A percentile compares a stretch with the other conserved stretches of the same genome.
These are phyloP conservation scores for Nemotelus nigrinus DNA, from an alignment of 2,888 invertebrate genomes.

Conservation along the genomic window DNA sequence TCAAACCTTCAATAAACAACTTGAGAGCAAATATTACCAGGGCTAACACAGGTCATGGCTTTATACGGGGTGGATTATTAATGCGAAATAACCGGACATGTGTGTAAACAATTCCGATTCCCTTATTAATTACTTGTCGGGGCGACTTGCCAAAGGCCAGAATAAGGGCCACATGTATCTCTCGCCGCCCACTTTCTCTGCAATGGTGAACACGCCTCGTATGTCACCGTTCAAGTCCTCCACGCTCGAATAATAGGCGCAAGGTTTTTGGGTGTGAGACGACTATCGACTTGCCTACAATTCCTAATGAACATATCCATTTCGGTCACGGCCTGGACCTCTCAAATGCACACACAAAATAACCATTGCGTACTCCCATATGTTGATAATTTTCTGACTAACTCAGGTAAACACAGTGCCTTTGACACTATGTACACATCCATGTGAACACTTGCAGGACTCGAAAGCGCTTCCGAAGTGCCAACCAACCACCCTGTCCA, in stretches of 20 bases:
- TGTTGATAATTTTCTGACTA: conserved; percentile 55
- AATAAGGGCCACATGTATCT: conserved; percentile 43
- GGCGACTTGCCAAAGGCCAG: conserved; percentile 55
- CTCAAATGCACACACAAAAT: conserved; percentile 43
- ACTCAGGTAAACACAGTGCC: conserved; percentile 53
- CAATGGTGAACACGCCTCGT: neutral
- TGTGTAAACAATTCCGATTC: conserved; percentile 56
- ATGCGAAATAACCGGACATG: conserved; percentile 56
- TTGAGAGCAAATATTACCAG: conserved; percentile 45
- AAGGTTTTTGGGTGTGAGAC: neutral
- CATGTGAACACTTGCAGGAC: conserved; percentile 36
- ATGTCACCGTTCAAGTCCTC: neutral
- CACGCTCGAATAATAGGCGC: neutral
- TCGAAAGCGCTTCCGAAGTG: conserved; percentile 31
- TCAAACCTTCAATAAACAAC: conserved; percentile 47
- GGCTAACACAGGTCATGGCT: conserved; percentile 45
- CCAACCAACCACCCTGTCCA: conserved; percentile 39
- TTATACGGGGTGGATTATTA: conserved; percentile 54
- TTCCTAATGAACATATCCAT: conserved; percentile 28
- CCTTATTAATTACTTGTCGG: conserved; percentile 58
- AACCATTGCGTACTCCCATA: conserved; percentile 47
- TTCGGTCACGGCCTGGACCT: conserved; percentile 47
- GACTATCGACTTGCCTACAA: conserved; percentile 32
- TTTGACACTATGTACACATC: conserved; percentile 39
- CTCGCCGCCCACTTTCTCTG: conserved; percentile 23